Evolutionary conservation across 2,797 vertebrate species (phyloP).

Genomic region (Smutsia gigantea): DNA sequence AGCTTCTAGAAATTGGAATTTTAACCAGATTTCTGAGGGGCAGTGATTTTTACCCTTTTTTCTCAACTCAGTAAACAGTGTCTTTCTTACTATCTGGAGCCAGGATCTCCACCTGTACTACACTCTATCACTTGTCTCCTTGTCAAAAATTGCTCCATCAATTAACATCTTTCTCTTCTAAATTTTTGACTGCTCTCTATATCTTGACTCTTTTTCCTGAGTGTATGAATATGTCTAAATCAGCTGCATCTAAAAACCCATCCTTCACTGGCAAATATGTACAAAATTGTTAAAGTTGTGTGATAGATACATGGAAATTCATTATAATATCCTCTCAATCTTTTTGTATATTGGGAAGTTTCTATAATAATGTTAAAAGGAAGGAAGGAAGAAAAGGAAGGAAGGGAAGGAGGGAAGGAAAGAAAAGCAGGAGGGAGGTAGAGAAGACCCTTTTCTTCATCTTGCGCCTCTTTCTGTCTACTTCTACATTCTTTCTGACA

Average conservation of each 20-base stretch:
- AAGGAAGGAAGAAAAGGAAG: neutral
- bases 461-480: neutral
- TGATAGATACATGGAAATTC: neutral
- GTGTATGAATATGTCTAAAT: neutral
- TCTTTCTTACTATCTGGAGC: neutral
- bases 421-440: neutral
- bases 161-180: neutral
- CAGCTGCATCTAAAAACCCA: conserved; percentile 11
- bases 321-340: neutral
- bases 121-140: neutral
- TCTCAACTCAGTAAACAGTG: neutral
- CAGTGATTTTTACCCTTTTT: conserved; percentile 9
- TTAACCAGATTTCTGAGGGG: conserved; percentile 9
- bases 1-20: conserved; percentile 1
- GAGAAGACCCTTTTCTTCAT: neutral
- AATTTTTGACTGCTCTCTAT: neutral
- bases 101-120: neutral
- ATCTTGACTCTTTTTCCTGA: neutral
- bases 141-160: conserved; percentile 14
- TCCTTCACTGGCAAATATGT: neutral
- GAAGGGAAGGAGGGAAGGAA: too few species aligned
- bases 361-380: neutral
- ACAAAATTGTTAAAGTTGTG: neutral
- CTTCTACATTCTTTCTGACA: neutral
- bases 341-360: neutral